phyloP scores from a whole-genome alignment of 2,797 vertebrate genomes.

The Carcharodon carcharias region DNA sequence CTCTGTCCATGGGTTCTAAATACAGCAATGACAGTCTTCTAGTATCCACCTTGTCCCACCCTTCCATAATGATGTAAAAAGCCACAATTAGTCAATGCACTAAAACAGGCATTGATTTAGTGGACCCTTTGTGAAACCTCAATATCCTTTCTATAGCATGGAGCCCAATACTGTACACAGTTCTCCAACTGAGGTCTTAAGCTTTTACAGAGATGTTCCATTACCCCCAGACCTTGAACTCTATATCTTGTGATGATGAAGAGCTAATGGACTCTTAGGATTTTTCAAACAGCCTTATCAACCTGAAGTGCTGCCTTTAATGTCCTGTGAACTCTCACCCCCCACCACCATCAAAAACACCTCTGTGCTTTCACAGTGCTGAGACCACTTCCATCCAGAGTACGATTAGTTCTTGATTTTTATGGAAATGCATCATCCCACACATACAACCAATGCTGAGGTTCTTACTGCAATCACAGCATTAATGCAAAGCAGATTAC shows the following conservation, averaged over 20 bases:
- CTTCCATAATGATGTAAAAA: neutral
- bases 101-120: too few relatives aligned
- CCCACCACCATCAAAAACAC: neutral
- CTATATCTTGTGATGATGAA: neutral
- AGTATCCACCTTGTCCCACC: neutral
- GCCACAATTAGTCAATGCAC: too few relatives aligned
- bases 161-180: neutral
- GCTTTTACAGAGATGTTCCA: neutral
- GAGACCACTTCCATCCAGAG: neutral
- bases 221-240: neutral
- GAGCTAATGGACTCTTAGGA: too few relatives aligned
- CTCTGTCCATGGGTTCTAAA: neutral
- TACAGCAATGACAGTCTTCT: neutral
- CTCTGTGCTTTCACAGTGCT: neutral
- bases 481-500: neutral
- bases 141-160: too few relatives aligned
- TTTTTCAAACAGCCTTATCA: neutral
- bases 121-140: too few relatives aligned
- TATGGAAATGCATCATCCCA: neutral
- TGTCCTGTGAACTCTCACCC: neutral
- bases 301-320: neutral
- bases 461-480: neutral
- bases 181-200: neutral
- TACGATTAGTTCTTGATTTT: neutral
- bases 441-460: neutral